Base-by-base conservation (phyloP, 2,888 invertebrate species). In the Anodontia alba region DNA sequence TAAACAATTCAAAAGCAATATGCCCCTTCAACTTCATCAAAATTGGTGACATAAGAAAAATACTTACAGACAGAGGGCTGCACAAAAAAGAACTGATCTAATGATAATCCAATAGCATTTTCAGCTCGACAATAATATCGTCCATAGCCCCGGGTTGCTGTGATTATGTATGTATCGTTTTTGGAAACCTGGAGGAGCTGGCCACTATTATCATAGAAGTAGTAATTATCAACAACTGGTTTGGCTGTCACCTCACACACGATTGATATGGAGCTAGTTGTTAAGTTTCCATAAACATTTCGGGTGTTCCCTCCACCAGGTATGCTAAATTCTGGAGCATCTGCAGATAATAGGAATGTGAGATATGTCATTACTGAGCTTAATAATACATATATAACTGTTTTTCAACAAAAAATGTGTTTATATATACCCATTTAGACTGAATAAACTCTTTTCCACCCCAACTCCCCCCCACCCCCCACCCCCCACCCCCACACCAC, bases 241-340 rank as follows among this genome's bases (percentile, higher is more conserved):
- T 85, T 85, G 12, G 78, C 82, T 2, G 43, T 31, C 71, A 80
- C 76, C 1, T 31, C 43, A 43, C 85, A 85, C 29, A 71, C 73
- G 17, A 85, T 42, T 5, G 29, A 43, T 26, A 81, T 54, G 31
- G 66, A 36, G 29, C 51, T 76, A 26, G 23, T 73, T 7, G 29
- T 68, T 23, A 82, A 71, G 51, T 83, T 67, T 23, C 76, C 74
- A 33, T 17, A 26, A 0, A 72, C 51, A 5, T 36, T 69, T 10
- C 38, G 7, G 1, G 74, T 78, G 26, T 49, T 29, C 1, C 76
- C 76, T 12, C 82, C 82, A 29, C 54, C 66, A 31, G 74, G 26
- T 0, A 80, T 36, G 12, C 31, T 57, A 70, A 36, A 74, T 26
- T 78, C 78, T 20, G 85, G 85, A 7, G n/a, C 26, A 66, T 78